These are phyloP conservation scores for Strix aluco DNA, from an alignment of 2,113 vertebrate genomes.

Conservation along the genomic window DNA sequence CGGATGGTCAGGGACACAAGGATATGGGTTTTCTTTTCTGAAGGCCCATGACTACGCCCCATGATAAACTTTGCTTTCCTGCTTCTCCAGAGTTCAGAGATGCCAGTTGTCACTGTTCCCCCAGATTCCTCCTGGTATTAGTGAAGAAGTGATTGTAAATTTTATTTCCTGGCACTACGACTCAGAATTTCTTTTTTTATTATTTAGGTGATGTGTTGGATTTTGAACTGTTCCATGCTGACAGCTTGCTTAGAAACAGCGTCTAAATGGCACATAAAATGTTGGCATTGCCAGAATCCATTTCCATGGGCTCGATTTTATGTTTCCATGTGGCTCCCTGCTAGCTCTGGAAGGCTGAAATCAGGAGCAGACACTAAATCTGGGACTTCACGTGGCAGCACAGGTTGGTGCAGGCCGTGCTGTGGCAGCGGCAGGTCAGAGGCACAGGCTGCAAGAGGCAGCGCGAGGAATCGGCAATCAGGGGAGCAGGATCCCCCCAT, in stretches of 20 bases:
- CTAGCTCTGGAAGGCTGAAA: background rate
- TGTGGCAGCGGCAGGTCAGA: background rate
- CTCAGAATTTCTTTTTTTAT: background rate
- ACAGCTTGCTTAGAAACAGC: background rate
- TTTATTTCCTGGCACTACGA: background rate
- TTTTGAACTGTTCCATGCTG: background rate
- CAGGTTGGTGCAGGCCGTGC: background rate
- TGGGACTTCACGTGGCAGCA: fast-evolving
- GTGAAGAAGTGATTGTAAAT: background rate
- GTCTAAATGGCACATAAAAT: background rate
- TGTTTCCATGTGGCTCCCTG: background rate
- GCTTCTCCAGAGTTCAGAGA: background rate
- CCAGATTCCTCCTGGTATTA: background rate
- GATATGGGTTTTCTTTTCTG: background rate
- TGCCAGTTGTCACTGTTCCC: too few relatives aligned
- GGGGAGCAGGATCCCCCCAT: too few relatives aligned
- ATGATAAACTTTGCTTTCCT: background rate
- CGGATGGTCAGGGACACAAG: too few relatives aligned
- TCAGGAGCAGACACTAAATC: background rate
- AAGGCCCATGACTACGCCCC: background rate
- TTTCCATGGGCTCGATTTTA: background rate
- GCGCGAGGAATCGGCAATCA: too few relatives aligned
- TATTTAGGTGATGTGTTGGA: background rate
- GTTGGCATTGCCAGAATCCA: background rate
- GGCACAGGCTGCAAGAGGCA: background rate